phyloP scores from a whole-genome alignment of 1,140 invertebrate species.

The Drosophila fuyamai region DNA sequence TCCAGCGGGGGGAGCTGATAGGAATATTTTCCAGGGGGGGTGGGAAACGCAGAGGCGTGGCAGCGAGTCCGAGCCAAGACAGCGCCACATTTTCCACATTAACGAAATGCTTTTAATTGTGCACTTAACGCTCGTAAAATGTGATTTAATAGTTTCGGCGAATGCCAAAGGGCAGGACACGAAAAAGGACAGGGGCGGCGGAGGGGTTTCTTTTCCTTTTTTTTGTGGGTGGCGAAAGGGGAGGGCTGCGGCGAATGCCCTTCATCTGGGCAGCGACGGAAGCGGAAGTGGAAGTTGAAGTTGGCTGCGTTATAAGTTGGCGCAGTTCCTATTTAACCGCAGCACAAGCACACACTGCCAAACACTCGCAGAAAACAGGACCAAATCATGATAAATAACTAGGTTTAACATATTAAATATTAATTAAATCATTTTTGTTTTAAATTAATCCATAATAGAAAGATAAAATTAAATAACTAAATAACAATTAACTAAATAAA shows the following conservation, averaged over 20 bases:
- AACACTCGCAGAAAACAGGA: slow-evolving; percentile 20
- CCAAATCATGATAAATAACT: not conserved
- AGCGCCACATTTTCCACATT: slow-evolving; percentile 75
- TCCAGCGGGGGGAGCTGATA: not conserved
- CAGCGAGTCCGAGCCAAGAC: slow-evolving; percentile 28
- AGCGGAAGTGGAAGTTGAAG: slow-evolving; percentile 59
- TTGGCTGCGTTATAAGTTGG: slow-evolving; percentile 68
- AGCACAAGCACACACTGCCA: slow-evolving; percentile 42
- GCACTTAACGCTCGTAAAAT: slow-evolving; percentile 83
- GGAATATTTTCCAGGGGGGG: not conserved
- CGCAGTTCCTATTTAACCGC: slow-evolving; percentile 65
- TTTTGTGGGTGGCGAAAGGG: too few species aligned
- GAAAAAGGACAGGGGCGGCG: not conserved
- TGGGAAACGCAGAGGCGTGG: not conserved
- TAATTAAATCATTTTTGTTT: too few species aligned
- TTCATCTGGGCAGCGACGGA: not conserved
- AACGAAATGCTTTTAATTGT: slow-evolving; percentile 83
- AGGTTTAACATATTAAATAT: too few species aligned
- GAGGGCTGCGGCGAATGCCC: not conserved
- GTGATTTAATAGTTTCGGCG: slow-evolving; percentile 79
- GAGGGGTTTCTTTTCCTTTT: not conserved
- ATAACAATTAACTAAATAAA: too few species aligned
- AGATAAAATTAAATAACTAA: too few species aligned
- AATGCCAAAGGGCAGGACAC: slow-evolving; percentile 39
- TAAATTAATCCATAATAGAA: too few species aligned